A percentile compares a stretch with the other conserved stretches of the same genome.
phyloP scores from a whole-genome alignment of 2,888 invertebrate genomes.

The Catocala fraxini region DNA sequence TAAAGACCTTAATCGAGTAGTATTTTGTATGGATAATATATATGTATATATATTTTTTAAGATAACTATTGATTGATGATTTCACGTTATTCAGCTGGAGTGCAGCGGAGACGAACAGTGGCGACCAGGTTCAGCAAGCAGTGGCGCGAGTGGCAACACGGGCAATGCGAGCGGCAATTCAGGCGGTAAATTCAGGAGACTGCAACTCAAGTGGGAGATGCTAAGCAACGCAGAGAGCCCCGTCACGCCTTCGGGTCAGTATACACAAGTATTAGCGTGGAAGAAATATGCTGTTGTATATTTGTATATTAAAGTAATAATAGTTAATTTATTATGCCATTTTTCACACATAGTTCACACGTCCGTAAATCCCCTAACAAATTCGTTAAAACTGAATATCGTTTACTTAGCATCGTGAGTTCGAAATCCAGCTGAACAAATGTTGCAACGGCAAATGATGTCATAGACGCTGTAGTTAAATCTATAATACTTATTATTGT shows the following conservation, averaged over 20 bases:
- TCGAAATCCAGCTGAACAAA: conserved; percentile 8
- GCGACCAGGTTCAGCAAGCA: conserved; percentile 80
- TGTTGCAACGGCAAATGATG: conserved; percentile 20
- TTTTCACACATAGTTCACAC: no score
- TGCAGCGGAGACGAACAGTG: conserved; percentile 81
- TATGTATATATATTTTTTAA: not conserved
- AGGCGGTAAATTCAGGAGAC: conserved; percentile 91
- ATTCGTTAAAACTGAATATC: conserved; percentile 4
- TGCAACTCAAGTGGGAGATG: conserved; percentile 94
- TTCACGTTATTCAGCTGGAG: conserved; percentile 68
- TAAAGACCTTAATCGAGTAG: not conserved
- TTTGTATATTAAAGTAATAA: no score
- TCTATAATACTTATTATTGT: not conserved
- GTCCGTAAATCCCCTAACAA: conserved; percentile 10
- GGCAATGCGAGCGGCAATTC: conserved; percentile 87
- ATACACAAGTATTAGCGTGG: not conserved
- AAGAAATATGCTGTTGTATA: not conserved
- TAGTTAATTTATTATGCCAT: no score
- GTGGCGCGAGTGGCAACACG: conserved; percentile 76
- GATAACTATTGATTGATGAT: not conserved
- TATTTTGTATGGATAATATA: not conserved
- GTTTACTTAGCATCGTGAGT: not conserved
- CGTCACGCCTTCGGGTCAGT: conserved; percentile 75
- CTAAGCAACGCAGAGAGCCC: conserved; percentile 87
- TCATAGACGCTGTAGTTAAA: conserved; percentile 10